These are phyloP conservation scores for Microcaecilia unicolor DNA, from an alignment of 2,797 vertebrate genomes.

Conservation along the genomic window DNA sequence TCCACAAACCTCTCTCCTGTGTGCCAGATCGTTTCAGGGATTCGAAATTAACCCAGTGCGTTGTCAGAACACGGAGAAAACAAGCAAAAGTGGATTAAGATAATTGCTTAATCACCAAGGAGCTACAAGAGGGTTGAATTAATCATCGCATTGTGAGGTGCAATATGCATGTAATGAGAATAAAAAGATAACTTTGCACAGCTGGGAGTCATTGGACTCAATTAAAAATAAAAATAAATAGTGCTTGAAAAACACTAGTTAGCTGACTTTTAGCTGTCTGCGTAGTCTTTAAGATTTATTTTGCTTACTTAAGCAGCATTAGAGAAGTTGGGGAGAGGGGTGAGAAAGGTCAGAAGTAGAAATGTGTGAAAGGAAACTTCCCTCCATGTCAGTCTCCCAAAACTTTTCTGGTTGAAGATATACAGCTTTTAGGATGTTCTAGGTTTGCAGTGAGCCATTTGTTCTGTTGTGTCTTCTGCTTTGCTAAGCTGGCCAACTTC, in stretches of 20 bases:
- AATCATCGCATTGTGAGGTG: constrained; percentile 75
- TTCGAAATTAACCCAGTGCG: constrained; percentile 41
- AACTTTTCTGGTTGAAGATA: no score
- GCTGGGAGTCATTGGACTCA: constrained; percentile 80
- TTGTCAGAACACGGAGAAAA: constrained; percentile 61
- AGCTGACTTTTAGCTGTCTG: constrained; percentile 27
- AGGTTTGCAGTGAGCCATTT: no score
- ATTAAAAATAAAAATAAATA: constrained; percentile 87
- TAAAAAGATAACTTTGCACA: constrained; percentile 75
- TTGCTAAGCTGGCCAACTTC: no score
- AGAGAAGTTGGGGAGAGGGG: constrained; percentile 25
- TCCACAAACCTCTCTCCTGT: constrained; percentile 26
- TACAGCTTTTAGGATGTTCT: no score
- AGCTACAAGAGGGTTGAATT: constrained; percentile 64
- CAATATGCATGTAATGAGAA: constrained; percentile 64
- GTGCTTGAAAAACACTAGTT: constrained; percentile 52
- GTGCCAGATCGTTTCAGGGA: constrained; percentile 31
- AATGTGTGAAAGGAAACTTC: constrained; percentile 5
- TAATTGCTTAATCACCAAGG: constrained; percentile 71
- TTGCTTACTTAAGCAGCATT: constrained; percentile 21
- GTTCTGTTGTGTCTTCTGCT: no score
- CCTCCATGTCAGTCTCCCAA: constrained; percentile 1
- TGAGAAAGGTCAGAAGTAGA: constrained; percentile 12
- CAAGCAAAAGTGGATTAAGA: constrained; percentile 76
- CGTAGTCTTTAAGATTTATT: constrained; percentile 34